Conservation (phyloP, 2,797 vertebrate species). For the Myotis vivesi region DNA sequence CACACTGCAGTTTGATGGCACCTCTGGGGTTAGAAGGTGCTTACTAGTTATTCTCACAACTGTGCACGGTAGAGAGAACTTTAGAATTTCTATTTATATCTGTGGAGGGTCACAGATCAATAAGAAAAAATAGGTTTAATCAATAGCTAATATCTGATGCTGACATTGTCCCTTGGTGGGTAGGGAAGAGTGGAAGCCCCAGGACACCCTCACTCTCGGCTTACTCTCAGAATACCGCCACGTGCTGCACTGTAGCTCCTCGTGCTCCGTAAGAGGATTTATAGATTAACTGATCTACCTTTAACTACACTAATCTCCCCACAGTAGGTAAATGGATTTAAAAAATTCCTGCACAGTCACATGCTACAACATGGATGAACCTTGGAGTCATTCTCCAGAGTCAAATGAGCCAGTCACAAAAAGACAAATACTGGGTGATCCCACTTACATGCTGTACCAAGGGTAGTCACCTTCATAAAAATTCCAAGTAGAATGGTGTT, state of each 20-base stretch:
- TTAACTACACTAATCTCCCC: background rate
- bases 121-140: background rate
- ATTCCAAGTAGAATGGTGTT: background rate
- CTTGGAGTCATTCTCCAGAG: background rate
- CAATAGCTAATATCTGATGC: background rate
- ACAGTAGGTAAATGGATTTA: background rate
- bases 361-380: background rate
- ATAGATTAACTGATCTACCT: background rate
- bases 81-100: background rate
- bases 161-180: background rate
- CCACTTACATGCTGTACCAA: background rate
- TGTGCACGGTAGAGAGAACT: background rate
- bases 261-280: background rate
- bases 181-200: background rate
- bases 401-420: background rate
- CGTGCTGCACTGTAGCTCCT: rapidly evolving
- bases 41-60: background rate
- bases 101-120: background rate
- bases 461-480: background rate
- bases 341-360: background rate
- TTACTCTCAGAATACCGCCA: background rate
- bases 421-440: background rate
- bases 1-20: rapidly evolving
- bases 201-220: too few species aligned
- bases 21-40: background rate